phyloP scores from a whole-genome alignment of 2,888 invertebrate species.

The Lasioglossum malachurum region DNA sequence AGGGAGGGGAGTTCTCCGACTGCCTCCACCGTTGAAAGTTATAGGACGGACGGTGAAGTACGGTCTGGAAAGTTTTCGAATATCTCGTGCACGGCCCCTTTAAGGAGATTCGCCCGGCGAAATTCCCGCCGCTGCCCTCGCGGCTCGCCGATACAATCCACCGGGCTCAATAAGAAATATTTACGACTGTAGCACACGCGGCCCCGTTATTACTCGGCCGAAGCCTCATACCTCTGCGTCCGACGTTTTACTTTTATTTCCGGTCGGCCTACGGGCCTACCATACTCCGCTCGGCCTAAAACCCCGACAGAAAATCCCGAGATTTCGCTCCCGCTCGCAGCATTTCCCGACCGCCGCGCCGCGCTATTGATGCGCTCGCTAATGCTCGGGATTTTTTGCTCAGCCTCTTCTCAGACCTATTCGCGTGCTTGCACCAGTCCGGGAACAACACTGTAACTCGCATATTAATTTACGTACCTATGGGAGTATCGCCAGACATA shows the following conservation, averaged over 20 bases:
- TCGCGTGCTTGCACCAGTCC: background rate
- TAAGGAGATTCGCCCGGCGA: constrained; percentile 28
- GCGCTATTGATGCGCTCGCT: background rate
- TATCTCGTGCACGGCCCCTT: constrained; percentile 29
- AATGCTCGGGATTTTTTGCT: background rate
- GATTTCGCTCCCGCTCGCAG: background rate
- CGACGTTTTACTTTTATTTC: constrained; percentile 56
- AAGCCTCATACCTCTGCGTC: constrained; percentile 47
- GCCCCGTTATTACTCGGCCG: constrained; percentile 54
- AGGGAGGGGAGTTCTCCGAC: background rate
- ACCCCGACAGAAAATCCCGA: constrained; percentile 34
- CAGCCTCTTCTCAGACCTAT: background rate
- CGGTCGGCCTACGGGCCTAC: constrained; percentile 31
- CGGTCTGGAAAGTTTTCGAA: constrained; percentile 57
- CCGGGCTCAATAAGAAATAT: constrained; percentile 65
- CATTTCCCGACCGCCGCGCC: background rate
- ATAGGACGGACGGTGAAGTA: constrained; percentile 20
- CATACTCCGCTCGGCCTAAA: background rate
- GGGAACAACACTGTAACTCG: background rate
- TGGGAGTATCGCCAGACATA: background rate
- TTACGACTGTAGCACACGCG: constrained; percentile 61
- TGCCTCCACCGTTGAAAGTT: constrained; percentile 23
- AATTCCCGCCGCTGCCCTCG: constrained; percentile 30
- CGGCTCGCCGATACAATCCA: constrained; percentile 43
- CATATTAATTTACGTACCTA: background rate